These are phyloP conservation scores for Odontamblyopus rebecca DNA, from an alignment of 2,797 vertebrate species.

Conservation along the genomic window DNA sequence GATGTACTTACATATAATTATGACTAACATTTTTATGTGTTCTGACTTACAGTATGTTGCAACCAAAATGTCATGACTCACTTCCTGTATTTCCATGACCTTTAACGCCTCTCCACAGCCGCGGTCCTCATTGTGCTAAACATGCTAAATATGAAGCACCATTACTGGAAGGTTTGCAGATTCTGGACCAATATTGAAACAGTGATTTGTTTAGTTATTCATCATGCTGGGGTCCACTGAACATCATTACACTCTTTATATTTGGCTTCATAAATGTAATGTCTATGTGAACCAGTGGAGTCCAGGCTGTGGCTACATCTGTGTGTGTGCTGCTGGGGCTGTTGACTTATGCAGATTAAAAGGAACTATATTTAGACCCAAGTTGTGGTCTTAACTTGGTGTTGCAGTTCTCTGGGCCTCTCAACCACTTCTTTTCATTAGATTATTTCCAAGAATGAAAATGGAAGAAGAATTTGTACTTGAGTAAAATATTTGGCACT, in stretches of 20 bases:
- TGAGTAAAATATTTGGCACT: not conserved
- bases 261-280: slow-evolving; percentile 42
- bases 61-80: not conserved
- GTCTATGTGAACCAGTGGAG: slow-evolving; percentile 24
- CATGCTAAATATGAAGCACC: slow-evolving; percentile 8
- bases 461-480: not conserved
- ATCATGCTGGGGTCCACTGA: slow-evolving; percentile 45
- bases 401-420: not conserved
- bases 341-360: slow-evolving; percentile 12
- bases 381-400: not conserved
- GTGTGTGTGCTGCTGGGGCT: not conserved
- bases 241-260: slow-evolving; percentile 45
- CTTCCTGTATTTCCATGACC: not conserved
- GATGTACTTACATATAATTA: no score
- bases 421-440: not conserved
- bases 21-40: not conserved
- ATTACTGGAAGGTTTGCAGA: slow-evolving; percentile 51
- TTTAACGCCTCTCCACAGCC: slow-evolving; percentile 14
- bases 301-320: not conserved
- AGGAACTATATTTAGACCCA: slow-evolving; percentile 7
- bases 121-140: slow-evolving; percentile 28
- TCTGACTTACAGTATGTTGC: not conserved
- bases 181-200: slow-evolving; percentile 58
- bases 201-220: slow-evolving; percentile 57
- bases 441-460: not conserved